Percentiles rank a stretch among this genome's conserved stretches.
Evolutionary conservation across 1,140 invertebrate species (phyloP).

Genomic region (Calycopis cecrops): DNA sequence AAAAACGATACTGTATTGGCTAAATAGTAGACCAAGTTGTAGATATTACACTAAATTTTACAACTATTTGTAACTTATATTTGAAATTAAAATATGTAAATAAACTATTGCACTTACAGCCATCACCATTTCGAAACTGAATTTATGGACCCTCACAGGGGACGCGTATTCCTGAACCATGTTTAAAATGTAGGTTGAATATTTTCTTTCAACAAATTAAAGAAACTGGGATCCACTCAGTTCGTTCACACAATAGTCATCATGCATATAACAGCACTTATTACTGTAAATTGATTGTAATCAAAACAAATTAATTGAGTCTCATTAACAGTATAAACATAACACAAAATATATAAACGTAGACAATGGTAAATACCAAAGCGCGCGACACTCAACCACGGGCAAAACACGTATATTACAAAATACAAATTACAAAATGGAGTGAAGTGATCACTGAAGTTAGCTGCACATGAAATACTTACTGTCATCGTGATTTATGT

Average conservation of each 20-base stretch:
- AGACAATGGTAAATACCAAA: constrained; percentile 3
- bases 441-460: background rate
- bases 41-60: too few species aligned
- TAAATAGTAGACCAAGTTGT: too few species aligned
- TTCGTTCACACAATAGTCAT: constrained; percentile 53
- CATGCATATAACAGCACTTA: constrained; percentile 27
- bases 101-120: constrained; percentile 82
- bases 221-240: constrained; percentile 39
- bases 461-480: background rate
- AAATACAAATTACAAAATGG: constrained; percentile 9
- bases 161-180: constrained; percentile 99
- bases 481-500: background rate
- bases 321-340: background rate
- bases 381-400: background rate
- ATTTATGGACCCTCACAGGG: constrained; percentile 96
- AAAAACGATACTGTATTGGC: too few species aligned
- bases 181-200: constrained; percentile 43
- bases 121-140: constrained; percentile 98
- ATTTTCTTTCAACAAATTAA: constrained; percentile 40
- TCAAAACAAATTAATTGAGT: background rate
- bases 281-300: background rate
- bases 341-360: constrained; percentile 1
- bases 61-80: too few species aligned
- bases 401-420: background rate
- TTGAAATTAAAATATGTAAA: background rate